Evolutionary conservation across 35 echinoderm and acorn worm genomes (phyloP).

Genomic region (Lytechinus pictus): DNA sequence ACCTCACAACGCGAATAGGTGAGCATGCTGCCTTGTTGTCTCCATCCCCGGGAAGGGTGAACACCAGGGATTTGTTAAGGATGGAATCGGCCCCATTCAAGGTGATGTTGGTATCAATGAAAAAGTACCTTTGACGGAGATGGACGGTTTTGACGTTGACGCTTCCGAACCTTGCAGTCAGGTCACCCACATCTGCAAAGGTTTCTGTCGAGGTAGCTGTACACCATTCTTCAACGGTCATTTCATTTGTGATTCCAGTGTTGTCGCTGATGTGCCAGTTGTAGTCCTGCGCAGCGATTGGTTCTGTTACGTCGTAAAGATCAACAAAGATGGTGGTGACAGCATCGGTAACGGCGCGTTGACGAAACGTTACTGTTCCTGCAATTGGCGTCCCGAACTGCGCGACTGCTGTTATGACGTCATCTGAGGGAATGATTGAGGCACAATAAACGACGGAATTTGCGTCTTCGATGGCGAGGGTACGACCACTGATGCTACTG

Average conservation of each 20-base stretch:
- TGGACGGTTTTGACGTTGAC: constrained; percentile 61
- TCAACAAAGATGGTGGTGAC: constrained; percentile 77
- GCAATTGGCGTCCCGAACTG: constrained; percentile 75
- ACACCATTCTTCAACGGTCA: constrained; percentile 70
- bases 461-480: constrained; percentile 61
- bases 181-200: constrained; percentile 50
- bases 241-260: constrained; percentile 49
- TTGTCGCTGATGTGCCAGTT: constrained; percentile 68
- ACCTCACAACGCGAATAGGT: constrained; percentile 53
- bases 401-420: constrained; percentile 80
- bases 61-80: constrained; percentile 73
- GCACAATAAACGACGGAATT: constrained; percentile 51
- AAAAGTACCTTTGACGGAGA: constrained; percentile 56
- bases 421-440: constrained; percentile 58
- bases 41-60: constrained; percentile 28
- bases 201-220: not conserved
- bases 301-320: constrained; percentile 60
- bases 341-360: constrained; percentile 31
- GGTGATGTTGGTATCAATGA: constrained; percentile 75
- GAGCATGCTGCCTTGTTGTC: constrained; percentile 58
- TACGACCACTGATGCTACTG: constrained; percentile 65
- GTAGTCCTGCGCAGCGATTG: constrained; percentile 44
- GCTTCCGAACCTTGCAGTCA: constrained; percentile 67
- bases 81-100: constrained; percentile 63
- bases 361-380: constrained; percentile 82